These are phyloP conservation scores for Scomberomorus guttatus DNA, from an alignment of 2,797 vertebrate genomes.

Conservation along the genomic window DNA sequence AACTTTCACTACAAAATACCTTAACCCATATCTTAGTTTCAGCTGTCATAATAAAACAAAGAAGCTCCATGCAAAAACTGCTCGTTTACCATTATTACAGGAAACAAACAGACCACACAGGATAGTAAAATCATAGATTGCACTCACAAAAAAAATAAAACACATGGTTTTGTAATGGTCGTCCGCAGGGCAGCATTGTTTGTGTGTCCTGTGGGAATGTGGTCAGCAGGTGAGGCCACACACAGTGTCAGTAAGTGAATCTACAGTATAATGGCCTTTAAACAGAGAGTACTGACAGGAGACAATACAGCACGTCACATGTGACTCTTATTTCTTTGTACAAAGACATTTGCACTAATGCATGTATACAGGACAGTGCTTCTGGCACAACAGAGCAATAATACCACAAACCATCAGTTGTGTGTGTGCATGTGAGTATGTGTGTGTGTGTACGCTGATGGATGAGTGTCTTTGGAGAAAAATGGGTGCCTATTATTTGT, in stretches of 20 bases:
- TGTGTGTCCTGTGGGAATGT: slow-evolving; percentile 40
- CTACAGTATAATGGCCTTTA: slow-evolving; percentile 42
- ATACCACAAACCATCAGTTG: slow-evolving; percentile 49
- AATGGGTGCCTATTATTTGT: slow-evolving; percentile 75
- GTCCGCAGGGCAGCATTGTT: not conserved
- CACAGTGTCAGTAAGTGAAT: slow-evolving; percentile 43
- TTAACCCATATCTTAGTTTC: not conserved
- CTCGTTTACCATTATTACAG: not conserved
- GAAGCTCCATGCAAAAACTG: not conserved
- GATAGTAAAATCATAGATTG: not conserved
- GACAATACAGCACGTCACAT: slow-evolving; percentile 41
- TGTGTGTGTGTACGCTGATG: slow-evolving; percentile 39
- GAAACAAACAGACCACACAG: not conserved
- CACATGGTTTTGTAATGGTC: not conserved
- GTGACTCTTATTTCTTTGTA: slow-evolving; percentile 22
- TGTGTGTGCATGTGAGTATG: slow-evolving; percentile 1
- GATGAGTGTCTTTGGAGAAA: slow-evolving; percentile 70
- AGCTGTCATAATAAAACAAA: slow-evolving; percentile 11
- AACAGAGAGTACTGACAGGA: slow-evolving; percentile 43
- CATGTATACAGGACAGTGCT: slow-evolving; percentile 50
- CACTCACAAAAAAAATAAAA: slow-evolving; percentile 3
- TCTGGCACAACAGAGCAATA: slow-evolving; percentile 54
- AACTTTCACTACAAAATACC: not conserved
- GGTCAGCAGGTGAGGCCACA: slow-evolving; percentile 54
- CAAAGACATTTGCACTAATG: slow-evolving; percentile 56